Conservation (phyloP, 64 coral and sea anemone species). For the Trachythela sp. region DNA sequence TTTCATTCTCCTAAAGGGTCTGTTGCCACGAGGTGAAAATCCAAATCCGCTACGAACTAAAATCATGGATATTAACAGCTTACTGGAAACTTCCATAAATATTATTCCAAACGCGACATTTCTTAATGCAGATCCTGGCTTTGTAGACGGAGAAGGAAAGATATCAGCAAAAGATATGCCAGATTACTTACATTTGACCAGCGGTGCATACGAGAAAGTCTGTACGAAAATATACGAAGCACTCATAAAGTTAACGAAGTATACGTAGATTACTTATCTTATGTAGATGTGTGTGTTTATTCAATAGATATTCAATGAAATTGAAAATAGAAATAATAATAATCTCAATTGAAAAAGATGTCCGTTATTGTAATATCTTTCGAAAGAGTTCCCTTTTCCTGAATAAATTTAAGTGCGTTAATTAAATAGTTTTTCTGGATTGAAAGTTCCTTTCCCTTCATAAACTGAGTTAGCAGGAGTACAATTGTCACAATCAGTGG, state of each 20-base stretch:
- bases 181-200: conserved; percentile 84
- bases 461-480: too few relatives aligned
- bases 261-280: conserved; percentile 42
- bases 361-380: too few relatives aligned
- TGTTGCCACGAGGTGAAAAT: conserved; percentile 76
- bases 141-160: conserved; percentile 73
- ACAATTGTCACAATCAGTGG: too few relatives aligned
- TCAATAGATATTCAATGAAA: too few relatives aligned
- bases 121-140: conserved; percentile 85
- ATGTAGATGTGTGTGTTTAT: too few relatives aligned
- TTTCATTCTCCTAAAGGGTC: conserved; percentile 45
- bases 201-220: conserved; percentile 72
- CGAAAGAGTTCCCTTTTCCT: too few relatives aligned
- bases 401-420: too few relatives aligned
- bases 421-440: too few relatives aligned
- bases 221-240: conserved; percentile 58
- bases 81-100: conserved; percentile 49
- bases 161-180: conserved; percentile 81
- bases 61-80: conserved; percentile 81
- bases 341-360: too few relatives aligned
- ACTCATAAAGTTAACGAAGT: conserved; percentile 77
- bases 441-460: too few relatives aligned
- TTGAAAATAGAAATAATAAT: too few relatives aligned
- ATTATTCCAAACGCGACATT: conserved; percentile 70
- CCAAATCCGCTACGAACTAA: conserved; percentile 75